Evolutionary conservation across 2,888 invertebrate genomes (phyloP).

Genomic region (Chelonus formosanus): DNA sequence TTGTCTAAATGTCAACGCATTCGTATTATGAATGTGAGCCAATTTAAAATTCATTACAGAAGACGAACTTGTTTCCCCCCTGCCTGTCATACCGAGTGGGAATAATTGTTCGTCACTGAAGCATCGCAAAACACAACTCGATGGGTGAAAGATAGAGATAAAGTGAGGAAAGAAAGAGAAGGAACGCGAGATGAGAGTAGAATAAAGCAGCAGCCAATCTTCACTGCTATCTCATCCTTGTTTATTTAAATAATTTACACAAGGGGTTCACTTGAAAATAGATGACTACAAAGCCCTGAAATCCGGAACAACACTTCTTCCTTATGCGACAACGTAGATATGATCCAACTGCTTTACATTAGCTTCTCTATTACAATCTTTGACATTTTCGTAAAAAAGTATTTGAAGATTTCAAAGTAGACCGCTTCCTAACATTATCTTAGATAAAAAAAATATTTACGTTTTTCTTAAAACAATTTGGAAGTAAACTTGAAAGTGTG

Average conservation of each 20-base stretch:
- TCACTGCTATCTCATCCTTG: constrained; percentile 48
- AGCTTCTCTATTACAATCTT: constrained; percentile 9
- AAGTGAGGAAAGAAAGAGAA: constrained; percentile 30
- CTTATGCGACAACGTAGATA: constrained; percentile 35
- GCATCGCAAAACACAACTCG: constrained; percentile 37
- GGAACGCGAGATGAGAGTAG: constrained; percentile 24
- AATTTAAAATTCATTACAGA: constrained; percentile 65
- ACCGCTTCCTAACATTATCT: neutral
- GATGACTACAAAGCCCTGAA: constrained; percentile 62
- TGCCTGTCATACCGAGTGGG: constrained; percentile 48
- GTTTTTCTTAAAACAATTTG: neutral
- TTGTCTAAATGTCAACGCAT: constrained; percentile 53
- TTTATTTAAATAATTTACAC: constrained; percentile 64
- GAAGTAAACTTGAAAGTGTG: constrained; percentile 20
- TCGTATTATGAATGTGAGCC: constrained; percentile 62
- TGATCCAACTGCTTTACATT: constrained; percentile 40
- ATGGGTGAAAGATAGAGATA: constrained; percentile 35
- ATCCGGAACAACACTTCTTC: constrained; percentile 45
- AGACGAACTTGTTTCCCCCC: constrained; percentile 43
- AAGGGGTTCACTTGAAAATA: constrained; percentile 52
- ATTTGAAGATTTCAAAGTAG: neutral
- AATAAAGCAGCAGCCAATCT: constrained; percentile 49
- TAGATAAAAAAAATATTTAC: constrained; percentile 4
- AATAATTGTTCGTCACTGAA: constrained; percentile 64
- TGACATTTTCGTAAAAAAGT: constrained; percentile 14